phyloP scores from a whole-genome alignment of 2,797 vertebrate genomes.

The Bradypodion ventrale region DNA sequence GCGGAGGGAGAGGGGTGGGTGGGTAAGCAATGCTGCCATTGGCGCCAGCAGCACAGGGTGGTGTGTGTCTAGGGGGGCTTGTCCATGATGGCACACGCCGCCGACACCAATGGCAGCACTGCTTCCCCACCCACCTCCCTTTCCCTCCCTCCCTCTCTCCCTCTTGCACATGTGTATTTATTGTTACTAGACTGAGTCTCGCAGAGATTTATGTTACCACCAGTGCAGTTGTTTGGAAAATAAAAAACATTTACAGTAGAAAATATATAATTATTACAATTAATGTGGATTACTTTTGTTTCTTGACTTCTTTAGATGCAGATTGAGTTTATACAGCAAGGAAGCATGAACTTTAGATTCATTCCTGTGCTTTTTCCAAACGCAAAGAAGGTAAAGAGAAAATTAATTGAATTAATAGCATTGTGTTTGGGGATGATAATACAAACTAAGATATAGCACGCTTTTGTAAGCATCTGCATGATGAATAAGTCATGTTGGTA shows the following conservation, averaged over 20 bases:
- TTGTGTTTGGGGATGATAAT: slow-evolving; percentile 45
- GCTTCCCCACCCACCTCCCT: too few species aligned
- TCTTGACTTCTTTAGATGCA: slow-evolving; percentile 85
- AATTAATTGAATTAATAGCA: slow-evolving; percentile 18
- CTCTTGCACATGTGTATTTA: neutral
- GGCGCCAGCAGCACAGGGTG: too few species aligned
- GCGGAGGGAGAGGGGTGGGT: too few species aligned
- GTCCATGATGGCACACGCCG: too few species aligned
- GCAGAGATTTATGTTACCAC: slow-evolving; percentile 1
- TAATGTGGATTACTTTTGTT: slow-evolving; percentile 26
- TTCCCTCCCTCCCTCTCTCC: neutral
- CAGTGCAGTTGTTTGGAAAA: neutral
- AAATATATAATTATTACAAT: neutral
- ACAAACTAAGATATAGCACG: slow-evolving; percentile 51
- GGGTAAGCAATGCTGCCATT: too few species aligned
- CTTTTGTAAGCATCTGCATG: slow-evolving; percentile 27
- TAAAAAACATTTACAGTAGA: neutral
- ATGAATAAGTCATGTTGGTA: slow-evolving; percentile 38
- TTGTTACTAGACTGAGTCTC: neutral
- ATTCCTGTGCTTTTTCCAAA: slow-evolving; percentile 92
- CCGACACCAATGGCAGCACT: too few species aligned
- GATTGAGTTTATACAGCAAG: slow-evolving; percentile 95
- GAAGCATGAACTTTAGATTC: slow-evolving; percentile 94
- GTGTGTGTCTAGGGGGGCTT: too few species aligned
- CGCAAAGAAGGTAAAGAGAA: slow-evolving; percentile 83